Evolutionary conservation across 2,888 invertebrate species (phyloP).

Genomic region (Ormia ochracea): DNA sequence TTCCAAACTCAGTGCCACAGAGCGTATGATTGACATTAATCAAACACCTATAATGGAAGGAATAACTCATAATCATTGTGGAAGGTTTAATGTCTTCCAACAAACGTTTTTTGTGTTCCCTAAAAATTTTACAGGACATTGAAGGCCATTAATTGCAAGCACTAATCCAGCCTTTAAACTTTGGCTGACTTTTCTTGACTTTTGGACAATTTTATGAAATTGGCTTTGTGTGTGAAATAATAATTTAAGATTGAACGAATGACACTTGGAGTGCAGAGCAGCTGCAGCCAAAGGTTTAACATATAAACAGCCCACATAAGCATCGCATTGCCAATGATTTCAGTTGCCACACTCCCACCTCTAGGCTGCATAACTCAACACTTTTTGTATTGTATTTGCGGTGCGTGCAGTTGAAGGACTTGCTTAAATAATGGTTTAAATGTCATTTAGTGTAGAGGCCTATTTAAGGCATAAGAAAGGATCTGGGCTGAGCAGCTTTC

Average conservation of each 20-base stretch:
- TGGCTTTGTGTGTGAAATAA: not conserved
- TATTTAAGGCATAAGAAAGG: not conserved
- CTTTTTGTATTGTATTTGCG: not conserved
- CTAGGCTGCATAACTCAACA: not conserved
- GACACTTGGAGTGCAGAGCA: slow-evolving; percentile 8
- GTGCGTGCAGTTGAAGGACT: not conserved
- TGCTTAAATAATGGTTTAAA: not conserved
- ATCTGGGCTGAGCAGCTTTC: not conserved
- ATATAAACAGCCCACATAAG: slow-evolving; percentile 2
- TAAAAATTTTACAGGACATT: not conserved
- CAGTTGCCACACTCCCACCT: not conserved
- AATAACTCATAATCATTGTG: too few relatives aligned
- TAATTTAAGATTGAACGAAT: not conserved
- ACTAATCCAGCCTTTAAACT: slow-evolving; percentile 3
- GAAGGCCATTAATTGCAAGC: not conserved
- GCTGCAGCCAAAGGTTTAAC: not conserved
- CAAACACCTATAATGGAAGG: not conserved
- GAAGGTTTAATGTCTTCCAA: too few relatives aligned
- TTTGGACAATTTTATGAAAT: slow-evolving; percentile 25
- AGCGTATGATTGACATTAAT: slow-evolving; percentile 22
- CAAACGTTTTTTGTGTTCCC: too few relatives aligned
- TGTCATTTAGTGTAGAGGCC: not conserved
- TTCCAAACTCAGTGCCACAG: not conserved
- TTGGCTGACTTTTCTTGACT: slow-evolving; percentile 4
- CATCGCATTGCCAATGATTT: slow-evolving; percentile 32